Conservation (phyloP, 2,113 vertebrate species). For the Oenanthe melanoleuca region DNA sequence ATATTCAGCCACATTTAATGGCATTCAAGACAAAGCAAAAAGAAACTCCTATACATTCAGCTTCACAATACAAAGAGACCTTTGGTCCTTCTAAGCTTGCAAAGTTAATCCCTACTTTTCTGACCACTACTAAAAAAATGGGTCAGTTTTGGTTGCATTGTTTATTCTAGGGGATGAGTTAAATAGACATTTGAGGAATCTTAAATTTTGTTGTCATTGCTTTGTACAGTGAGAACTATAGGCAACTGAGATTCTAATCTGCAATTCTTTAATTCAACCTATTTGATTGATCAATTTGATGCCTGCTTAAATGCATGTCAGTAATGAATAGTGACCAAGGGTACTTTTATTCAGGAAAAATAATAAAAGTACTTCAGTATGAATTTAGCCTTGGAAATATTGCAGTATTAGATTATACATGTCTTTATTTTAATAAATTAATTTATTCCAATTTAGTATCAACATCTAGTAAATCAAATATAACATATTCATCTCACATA, state of each 20-base stretch:
- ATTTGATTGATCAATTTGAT: neutral
- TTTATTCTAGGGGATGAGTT: neutral
- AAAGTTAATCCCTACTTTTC: neutral
- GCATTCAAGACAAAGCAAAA: slow-evolving; percentile 13
- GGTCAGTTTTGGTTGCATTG: neutral
- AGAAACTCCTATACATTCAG: neutral
- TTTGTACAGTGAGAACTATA: neutral
- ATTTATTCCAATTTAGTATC: neutral
- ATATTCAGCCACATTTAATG: slow-evolving; percentile 14
- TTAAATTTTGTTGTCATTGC: neutral
- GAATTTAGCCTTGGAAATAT: neutral
- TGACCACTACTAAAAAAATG: neutral
- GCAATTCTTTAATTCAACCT: neutral
- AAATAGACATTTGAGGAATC: neutral
- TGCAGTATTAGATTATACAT: neutral
- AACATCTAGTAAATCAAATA: neutral
- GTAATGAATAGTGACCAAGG: neutral
- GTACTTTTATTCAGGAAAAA: neutral
- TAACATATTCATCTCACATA: fast-evolving
- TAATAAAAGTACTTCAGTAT: neutral
- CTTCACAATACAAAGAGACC: slow-evolving; percentile 9
- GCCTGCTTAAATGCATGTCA: neutral
- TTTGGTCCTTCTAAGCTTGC: slow-evolving; percentile 27
- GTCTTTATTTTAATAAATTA: neutral
- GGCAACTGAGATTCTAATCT: neutral